Percentiles rank a stretch among this genome's conserved stretches.
These are phyloP conservation scores for Ammodytes dubius DNA, from an alignment of 2,113 vertebrate species.

Conservation along the genomic window DNA sequence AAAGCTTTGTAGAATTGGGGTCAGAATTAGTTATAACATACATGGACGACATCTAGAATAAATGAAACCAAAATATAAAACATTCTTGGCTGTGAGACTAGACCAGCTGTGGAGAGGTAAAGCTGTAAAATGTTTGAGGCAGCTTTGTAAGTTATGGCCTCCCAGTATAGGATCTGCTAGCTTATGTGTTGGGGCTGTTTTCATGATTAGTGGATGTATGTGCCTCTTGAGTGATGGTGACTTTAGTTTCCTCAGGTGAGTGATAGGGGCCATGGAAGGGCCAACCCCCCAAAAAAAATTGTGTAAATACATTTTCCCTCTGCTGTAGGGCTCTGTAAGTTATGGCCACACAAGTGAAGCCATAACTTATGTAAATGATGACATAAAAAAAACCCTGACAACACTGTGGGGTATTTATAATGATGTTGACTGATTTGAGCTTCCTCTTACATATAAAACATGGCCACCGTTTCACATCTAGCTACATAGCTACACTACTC, in stretches of 20 bases:
- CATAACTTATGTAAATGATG: background rate
- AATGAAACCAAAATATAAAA: background rate
- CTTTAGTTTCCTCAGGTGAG: constrained; percentile 9
- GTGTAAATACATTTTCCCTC: background rate
- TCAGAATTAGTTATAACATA: too few relatives aligned
- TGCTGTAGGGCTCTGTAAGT: background rate
- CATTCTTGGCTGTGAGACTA: background rate
- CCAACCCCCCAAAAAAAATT: background rate
- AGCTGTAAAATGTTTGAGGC: background rate
- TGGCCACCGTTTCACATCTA: background rate
- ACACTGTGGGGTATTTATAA: constrained; percentile 14
- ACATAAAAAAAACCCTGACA: background rate
- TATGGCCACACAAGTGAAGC: background rate
- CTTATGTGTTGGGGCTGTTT: background rate
- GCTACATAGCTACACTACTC: background rate
- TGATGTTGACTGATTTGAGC: background rate
- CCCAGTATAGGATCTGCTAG: background rate
- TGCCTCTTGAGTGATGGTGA: background rate
- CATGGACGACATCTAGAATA: background rate
- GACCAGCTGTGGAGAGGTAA: background rate
- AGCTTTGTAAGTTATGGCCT: background rate
- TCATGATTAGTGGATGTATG: background rate
- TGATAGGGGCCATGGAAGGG: background rate
- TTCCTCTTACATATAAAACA: background rate
- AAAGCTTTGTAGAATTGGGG: too few relatives aligned